These are phyloP conservation scores for Excalfactoria chinensis DNA, from an alignment of 2,113 vertebrate genomes.

Conservation along the genomic window DNA sequence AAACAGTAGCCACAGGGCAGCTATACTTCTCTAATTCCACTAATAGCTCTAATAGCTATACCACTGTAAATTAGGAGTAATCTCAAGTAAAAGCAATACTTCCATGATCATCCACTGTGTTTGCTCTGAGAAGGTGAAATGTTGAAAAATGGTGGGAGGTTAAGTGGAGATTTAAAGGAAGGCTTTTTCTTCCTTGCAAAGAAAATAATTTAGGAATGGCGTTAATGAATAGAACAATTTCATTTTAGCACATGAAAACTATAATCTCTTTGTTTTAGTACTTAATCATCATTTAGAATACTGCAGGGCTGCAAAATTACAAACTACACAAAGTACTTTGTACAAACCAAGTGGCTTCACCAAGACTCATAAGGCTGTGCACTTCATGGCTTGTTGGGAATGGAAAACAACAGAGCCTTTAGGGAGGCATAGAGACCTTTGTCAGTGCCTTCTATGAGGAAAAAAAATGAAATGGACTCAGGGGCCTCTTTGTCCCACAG, in stretches of 20 bases:
- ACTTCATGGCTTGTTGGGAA: neutral
- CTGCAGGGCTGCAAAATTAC: neutral
- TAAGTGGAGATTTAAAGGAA: neutral
- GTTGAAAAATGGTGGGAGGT: neutral
- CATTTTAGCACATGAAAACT: neutral
- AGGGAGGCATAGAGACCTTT: neutral
- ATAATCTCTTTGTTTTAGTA: neutral
- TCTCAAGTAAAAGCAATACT: neutral
- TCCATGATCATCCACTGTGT: neutral
- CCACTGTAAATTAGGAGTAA: neutral
- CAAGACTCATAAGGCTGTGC: rapidly evolving
- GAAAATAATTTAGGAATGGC: neutral
- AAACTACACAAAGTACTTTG: neutral
- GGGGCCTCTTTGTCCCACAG: neutral
- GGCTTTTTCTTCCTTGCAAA: neutral
- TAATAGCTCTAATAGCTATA: neutral
- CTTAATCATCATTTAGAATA: neutral
- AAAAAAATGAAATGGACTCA: neutral
- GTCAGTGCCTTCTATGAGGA: neutral
- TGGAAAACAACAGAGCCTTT: neutral
- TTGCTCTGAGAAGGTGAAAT: neutral
- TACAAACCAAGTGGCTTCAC: neutral
- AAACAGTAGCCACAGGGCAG: constrained; percentile 1
- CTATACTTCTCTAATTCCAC: neutral
- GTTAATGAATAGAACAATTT: neutral